These are phyloP conservation scores for Cataglyphis hispanica DNA, from an alignment of 1,140 invertebrate genomes.

Conservation along the genomic window DNA sequence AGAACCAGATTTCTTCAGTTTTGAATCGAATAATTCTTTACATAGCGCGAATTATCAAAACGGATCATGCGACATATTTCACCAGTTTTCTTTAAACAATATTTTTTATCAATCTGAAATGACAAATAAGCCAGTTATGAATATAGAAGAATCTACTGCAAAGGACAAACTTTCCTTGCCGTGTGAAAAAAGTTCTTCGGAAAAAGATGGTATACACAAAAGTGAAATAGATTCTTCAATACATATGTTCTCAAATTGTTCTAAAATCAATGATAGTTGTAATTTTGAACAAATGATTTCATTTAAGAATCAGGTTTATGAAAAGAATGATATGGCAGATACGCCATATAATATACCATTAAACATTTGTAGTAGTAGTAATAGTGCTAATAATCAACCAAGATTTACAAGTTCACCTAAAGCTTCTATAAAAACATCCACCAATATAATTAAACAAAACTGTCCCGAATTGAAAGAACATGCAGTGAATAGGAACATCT, in stretches of 20 bases:
- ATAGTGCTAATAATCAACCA: slow-evolving; percentile 40
- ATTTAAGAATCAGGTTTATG: background rate
- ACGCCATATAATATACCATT: too few species aligned
- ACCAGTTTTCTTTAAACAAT: slow-evolving; percentile 47
- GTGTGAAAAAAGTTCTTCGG: background rate
- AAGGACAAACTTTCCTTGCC: background rate
- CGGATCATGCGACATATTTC: background rate
- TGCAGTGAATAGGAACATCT: slow-evolving; percentile 3
- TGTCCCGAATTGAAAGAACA: background rate
- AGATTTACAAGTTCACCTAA: slow-evolving; percentile 74
- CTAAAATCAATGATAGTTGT: background rate
- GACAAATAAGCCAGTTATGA: background rate
- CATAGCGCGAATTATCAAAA: slow-evolving; percentile 17
- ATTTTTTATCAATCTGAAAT: slow-evolving; percentile 28
- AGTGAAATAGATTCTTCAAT: background rate
- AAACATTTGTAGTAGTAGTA: background rate
- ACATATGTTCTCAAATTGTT: background rate
- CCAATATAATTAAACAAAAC: background rate
- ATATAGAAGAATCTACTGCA: background rate
- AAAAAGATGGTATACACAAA: background rate
- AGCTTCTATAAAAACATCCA: background rate
- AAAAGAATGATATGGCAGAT: background rate
- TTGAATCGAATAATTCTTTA: slow-evolving; percentile 25
- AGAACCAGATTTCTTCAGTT: slow-evolving; percentile 33
- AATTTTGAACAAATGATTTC: background rate